phyloP scores from a whole-genome alignment of 1,140 invertebrate species.

The Wiebesia pumilae region DNA sequence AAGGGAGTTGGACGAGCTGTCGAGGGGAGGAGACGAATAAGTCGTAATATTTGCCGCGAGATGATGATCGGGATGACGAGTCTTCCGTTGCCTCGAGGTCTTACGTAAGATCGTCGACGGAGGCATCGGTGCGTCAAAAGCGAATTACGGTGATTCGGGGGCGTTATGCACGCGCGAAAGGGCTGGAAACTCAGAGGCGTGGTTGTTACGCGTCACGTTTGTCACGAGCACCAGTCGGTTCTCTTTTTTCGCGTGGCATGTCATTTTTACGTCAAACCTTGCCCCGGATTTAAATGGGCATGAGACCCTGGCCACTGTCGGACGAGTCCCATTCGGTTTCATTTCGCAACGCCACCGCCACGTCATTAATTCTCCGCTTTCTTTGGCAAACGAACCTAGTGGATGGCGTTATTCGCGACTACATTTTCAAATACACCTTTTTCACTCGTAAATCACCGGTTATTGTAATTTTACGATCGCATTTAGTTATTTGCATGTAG shows the following conservation, averaged over 20 bases:
- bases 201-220: slow-evolving; percentile 47
- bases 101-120: slow-evolving; percentile 44
- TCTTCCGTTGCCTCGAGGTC: neutral
- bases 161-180: slow-evolving; percentile 20
- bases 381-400: neutral
- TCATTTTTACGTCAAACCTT: slow-evolving; percentile 29
- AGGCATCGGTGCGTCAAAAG: neutral
- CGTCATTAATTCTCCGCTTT: slow-evolving; percentile 36
- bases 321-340: slow-evolving; percentile 15
- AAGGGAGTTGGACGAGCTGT: too few relatives aligned
- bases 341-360: neutral
- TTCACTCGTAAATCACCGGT: too few relatives aligned
- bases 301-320: slow-evolving; percentile 8
- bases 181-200: slow-evolving; percentile 47
- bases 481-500: too few relatives aligned
- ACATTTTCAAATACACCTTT: too few relatives aligned
- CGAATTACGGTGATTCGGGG: slow-evolving; percentile 34
- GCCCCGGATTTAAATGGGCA: slow-evolving; percentile 33
- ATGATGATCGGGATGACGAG: too few relatives aligned
- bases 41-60: too few relatives aligned
- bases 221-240: neutral
- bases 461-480: too few relatives aligned
- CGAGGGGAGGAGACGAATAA: too few relatives aligned
- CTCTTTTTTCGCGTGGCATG: neutral
- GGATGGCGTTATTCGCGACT: neutral